Evolutionary conservation across 1,140 invertebrate species (phyloP).

Genomic region (Cherax quadricarinatus): DNA sequence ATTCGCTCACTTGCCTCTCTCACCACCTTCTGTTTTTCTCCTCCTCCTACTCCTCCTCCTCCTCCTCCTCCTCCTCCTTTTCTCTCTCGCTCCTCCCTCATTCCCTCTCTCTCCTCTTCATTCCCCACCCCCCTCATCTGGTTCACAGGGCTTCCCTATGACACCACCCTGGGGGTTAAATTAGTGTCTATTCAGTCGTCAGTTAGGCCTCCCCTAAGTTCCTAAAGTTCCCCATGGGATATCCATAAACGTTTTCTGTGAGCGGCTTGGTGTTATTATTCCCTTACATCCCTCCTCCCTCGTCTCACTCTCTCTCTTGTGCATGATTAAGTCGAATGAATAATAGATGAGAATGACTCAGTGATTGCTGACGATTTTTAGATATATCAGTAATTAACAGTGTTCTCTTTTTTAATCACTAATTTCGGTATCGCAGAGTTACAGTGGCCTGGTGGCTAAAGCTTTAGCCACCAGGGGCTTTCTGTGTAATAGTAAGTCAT

Average conservation of each 20-base stretch:
- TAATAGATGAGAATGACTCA: no score
- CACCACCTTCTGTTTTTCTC: background rate
- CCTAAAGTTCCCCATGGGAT: background rate
- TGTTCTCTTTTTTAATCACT: no score
- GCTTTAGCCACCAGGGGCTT: no score
- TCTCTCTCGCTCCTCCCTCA: background rate
- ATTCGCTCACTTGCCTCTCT: conserved; percentile 1
- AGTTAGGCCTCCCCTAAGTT: background rate
- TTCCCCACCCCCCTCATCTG: background rate
- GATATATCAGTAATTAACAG: no score
- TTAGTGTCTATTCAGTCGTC: background rate
- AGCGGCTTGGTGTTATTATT: no score
- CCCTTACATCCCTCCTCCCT: no score
- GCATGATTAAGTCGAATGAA: no score
- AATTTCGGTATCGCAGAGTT: no score
- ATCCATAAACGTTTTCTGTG: background rate
- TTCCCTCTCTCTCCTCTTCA: background rate
- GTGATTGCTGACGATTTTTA: no score
- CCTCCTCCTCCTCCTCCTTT: background rate
- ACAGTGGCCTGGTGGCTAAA: no score
- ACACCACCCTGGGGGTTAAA: conserved; percentile 4
- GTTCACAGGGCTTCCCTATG: background rate
- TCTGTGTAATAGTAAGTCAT: no score
- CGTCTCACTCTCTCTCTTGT: background rate
- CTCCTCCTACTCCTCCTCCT: background rate